Percentiles rank a stretch among this genome's conserved stretches.
phyloP scores from a whole-genome alignment of 2,888 invertebrate genomes.

The Harpagoxenus sublaevis region DNA sequence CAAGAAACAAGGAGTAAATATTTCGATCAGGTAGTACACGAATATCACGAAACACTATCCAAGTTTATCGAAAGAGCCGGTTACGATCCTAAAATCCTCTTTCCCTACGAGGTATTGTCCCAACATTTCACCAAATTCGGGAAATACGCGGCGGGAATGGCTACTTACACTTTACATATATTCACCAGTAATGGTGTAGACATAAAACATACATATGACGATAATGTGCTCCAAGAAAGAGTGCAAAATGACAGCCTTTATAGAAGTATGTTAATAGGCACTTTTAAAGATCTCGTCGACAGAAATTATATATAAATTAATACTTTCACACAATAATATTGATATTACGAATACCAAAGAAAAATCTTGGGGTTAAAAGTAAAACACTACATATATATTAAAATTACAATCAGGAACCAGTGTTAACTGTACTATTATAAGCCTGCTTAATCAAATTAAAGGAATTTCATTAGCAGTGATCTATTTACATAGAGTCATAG shows the following conservation, averaged over 20 bases:
- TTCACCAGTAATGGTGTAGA: constrained; percentile 73
- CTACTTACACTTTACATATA: constrained; percentile 73
- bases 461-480: neutral
- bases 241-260: constrained; percentile 67
- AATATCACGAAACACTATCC: constrained; percentile 80
- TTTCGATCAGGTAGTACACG: constrained; percentile 77
- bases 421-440: neutral
- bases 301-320: constrained; percentile 66
- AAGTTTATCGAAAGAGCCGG: constrained; percentile 72
- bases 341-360: neutral
- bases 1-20: constrained; percentile 76
- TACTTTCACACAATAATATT: neutral
- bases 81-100: constrained; percentile 75
- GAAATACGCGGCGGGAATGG: constrained; percentile 75
- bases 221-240: constrained; percentile 56
- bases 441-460: neutral
- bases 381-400: neutral
- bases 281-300: constrained; percentile 72
- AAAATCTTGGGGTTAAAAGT: neutral
- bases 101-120: constrained; percentile 76
- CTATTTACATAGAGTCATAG: too few relatives aligned
- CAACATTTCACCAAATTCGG: constrained; percentile 78
- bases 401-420: neutral
- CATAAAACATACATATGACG: constrained; percentile 46
- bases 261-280: constrained; percentile 58